Evolutionary conservation across 2,888 invertebrate species (phyloP).

Genomic region (Carterocephalus palaemon): DNA sequence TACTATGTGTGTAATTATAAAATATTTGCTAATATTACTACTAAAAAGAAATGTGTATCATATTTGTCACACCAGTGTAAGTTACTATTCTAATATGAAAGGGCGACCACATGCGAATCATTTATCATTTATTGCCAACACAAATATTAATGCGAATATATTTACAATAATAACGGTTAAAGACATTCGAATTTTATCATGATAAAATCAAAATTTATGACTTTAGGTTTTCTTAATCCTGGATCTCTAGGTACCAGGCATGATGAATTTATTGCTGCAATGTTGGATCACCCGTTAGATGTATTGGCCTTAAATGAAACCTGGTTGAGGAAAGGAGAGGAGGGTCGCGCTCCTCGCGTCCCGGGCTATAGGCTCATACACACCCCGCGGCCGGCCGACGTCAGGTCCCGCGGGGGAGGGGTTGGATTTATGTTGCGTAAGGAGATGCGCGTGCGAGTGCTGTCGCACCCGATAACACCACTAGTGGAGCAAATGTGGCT

Average conservation of each 20-base stretch:
- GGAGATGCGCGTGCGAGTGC: neutral
- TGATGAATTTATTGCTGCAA: constrained; percentile 1
- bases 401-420: constrained; percentile 9
- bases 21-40: no score
- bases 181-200: neutral
- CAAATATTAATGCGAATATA: no score
- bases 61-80: no score
- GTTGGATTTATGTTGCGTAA: constrained; percentile 8
- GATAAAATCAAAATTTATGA: constrained; percentile 1
- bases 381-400: constrained; percentile 3
- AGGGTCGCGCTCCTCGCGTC: constrained; percentile 12
- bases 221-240: constrained; percentile 1
- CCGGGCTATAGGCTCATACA: constrained; percentile 18
- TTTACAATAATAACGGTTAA: no score
- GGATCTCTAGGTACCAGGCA: constrained; percentile 6
- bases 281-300: neutral
- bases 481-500: neutral
- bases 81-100: no score
- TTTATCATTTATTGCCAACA: no score
- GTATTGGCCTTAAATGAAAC: constrained; percentile 24
- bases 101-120: no score
- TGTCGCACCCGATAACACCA: neutral
- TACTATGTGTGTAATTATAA: neutral
- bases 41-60: no score
- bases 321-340: constrained; percentile 18